Conservation (phyloP, 2,113 vertebrate genomes). For the Carettochelys insculpta region DNA sequence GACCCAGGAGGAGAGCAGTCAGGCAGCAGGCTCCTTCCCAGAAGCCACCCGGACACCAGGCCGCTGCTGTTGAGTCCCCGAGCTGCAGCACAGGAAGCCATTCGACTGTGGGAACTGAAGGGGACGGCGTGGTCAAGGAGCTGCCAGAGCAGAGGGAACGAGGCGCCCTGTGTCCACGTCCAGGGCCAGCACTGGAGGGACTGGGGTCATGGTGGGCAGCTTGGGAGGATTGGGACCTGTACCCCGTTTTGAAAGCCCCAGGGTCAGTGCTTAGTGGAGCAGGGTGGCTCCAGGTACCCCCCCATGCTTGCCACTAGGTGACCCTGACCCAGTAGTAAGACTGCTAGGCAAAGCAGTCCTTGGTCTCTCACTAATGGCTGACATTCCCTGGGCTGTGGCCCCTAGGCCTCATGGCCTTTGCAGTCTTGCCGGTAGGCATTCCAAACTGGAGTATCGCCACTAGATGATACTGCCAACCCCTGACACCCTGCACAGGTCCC, state of each 20-base stretch:
- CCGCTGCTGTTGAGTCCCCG: neutral
- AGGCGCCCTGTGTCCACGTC: neutral
- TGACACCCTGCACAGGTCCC: neutral
- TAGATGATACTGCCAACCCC: neutral
- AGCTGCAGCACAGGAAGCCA: neutral
- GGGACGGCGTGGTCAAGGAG: neutral
- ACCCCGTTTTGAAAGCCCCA: neutral
- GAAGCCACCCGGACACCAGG: no score
- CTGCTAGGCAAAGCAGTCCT: rapidly evolving
- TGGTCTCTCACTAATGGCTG: neutral
- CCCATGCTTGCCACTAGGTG: neutral
- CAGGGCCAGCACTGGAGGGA: neutral
- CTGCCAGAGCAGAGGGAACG: neutral
- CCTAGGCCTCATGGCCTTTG: neutral
- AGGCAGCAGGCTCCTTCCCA: neutral
- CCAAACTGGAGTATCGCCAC: neutral
- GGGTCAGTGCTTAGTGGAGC: neutral
- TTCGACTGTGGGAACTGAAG: neutral
- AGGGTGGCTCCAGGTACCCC: neutral
- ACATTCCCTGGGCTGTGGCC: neutral
- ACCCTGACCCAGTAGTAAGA: no score
- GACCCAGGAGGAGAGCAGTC: neutral
- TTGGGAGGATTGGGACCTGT: neutral
- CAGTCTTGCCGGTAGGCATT: neutral
- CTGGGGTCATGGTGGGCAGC: neutral